phyloP scores from a whole-genome alignment of 2,113 vertebrate species.

The Mesoclemmys tuberculata region DNA sequence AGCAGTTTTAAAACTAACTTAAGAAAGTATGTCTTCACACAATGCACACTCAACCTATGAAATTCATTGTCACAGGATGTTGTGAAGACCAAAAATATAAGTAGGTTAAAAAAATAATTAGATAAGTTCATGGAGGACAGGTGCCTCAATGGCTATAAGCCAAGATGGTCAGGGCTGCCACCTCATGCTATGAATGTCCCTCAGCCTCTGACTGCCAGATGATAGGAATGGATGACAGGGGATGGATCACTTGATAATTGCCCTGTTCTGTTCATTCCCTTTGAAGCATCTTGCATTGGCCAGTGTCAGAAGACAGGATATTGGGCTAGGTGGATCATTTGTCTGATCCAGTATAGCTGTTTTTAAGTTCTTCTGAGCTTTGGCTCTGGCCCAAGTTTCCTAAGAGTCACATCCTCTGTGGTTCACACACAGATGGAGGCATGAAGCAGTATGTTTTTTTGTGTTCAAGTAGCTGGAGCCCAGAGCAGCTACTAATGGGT shows the following conservation, averaged over 20 bases:
- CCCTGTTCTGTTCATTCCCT: not conserved
- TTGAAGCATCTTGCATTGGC: not conserved
- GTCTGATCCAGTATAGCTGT: not conserved
- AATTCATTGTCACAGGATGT: not conserved
- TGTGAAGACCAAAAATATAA: not conserved
- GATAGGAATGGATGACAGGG: not conserved
- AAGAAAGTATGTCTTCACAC: not conserved
- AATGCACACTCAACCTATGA: not conserved
- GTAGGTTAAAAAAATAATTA: not conserved
- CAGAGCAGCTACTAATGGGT: not conserved
- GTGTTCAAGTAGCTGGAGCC: not conserved
- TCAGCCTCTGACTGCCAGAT: not conserved
- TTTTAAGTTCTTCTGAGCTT: not conserved
- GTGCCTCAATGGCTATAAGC: not conserved
- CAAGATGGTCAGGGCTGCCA: not conserved
- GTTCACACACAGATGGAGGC: not conserved
- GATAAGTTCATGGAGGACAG: not conserved
- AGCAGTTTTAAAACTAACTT: too few species aligned
- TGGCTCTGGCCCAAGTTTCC: not conserved
- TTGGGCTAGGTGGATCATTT: not conserved
- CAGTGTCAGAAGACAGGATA: not conserved
- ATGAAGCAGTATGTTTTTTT: not conserved
- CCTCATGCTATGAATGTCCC: not conserved
- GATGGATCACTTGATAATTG: not conserved
- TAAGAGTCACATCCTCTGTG: not conserved